phyloP scores from a whole-genome alignment of 2,113 vertebrate genomes.

The Platichthys flesus region DNA sequence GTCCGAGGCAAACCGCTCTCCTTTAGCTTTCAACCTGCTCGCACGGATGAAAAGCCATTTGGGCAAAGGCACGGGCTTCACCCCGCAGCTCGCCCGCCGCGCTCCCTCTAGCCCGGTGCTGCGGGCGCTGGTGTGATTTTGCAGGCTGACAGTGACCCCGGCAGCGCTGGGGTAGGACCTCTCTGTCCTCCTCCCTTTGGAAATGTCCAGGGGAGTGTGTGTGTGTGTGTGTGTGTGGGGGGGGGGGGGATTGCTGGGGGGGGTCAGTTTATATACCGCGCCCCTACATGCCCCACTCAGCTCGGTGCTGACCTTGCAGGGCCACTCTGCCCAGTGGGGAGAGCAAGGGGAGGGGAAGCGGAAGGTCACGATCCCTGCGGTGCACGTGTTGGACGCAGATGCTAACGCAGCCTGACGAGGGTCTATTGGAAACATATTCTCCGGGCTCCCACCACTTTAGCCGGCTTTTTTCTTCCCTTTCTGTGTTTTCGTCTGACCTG shows the following conservation, averaged over 20 bases:
- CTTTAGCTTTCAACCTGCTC: slow-evolving; percentile 39
- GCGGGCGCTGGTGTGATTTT: slow-evolving; percentile 75
- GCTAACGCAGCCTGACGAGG: slow-evolving; percentile 88
- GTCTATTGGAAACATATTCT: slow-evolving; percentile 97
- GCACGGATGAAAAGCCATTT: slow-evolving; percentile 34
- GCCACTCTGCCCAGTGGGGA: slow-evolving; percentile 82
- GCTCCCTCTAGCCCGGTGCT: slow-evolving; percentile 41
- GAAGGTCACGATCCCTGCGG: slow-evolving; percentile 89
- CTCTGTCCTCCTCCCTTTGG: slow-evolving; percentile 45
- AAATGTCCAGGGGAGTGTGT: slow-evolving; percentile 50
- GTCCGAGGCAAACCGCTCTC: slow-evolving; percentile 15
- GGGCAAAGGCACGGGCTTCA: slow-evolving; percentile 25
- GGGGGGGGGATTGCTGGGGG: slow-evolving; percentile 45
- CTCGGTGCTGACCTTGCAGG: slow-evolving; percentile 79
- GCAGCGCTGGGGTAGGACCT: slow-evolving; percentile 61
- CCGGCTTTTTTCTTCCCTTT: slow-evolving; percentile 64
- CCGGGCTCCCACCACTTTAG: slow-evolving; percentile 82
- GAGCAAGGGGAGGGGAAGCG: slow-evolving; percentile 76
- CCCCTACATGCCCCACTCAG: slow-evolving; percentile 63
- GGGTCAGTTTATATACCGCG: slow-evolving; percentile 78
- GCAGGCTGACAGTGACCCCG: slow-evolving; percentile 79
- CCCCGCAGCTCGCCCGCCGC: slow-evolving; percentile 19
- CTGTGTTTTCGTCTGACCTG: slow-evolving; percentile 81
- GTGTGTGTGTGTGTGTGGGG: too few species aligned
- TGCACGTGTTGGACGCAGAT: slow-evolving; percentile 85